These are phyloP conservation scores for Cuculus canorus DNA, from an alignment of 2,797 vertebrate species.

Conservation along the genomic window DNA sequence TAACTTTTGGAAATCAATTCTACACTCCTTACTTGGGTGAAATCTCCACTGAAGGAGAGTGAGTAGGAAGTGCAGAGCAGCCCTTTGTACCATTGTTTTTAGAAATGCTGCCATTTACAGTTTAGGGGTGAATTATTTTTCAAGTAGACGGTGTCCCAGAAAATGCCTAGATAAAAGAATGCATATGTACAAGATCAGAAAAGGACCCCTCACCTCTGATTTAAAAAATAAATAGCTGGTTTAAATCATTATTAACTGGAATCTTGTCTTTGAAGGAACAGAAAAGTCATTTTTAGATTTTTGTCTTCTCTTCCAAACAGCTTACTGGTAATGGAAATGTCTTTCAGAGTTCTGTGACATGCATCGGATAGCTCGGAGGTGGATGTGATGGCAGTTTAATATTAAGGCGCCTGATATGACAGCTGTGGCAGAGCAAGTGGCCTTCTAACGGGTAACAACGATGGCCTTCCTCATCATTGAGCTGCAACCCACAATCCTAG, in stretches of 20 bases:
- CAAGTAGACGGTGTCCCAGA: conserved; percentile 52
- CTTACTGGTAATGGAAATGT: background rate
- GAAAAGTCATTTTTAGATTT: background rate
- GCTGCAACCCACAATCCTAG: conserved; percentile 94
- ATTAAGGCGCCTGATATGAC: conserved; percentile 92
- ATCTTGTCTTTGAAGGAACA: conserved; percentile 38
- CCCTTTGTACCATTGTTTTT: conserved; percentile 7
- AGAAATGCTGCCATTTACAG: conserved; percentile 27
- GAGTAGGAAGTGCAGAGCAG: conserved; percentile 7
- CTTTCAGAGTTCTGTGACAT: conserved; percentile 93
- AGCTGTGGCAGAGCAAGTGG: conserved; percentile 93
- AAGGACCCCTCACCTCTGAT: conserved; percentile 59
- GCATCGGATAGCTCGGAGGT: conserved; percentile 86
- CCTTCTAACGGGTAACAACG: conserved; percentile 95
- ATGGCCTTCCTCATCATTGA: conserved; percentile 95
- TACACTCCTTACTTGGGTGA: background rate
- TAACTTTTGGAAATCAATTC: conserved; percentile 37
- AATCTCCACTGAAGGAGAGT: background rate
- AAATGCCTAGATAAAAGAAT: conserved; percentile 25
- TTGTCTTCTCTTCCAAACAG: background rate
- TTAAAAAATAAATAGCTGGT: conserved; percentile 69
- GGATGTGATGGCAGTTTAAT: conserved; percentile 79
- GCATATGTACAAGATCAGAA: conserved; percentile 20
- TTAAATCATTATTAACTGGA: conserved; percentile 31
- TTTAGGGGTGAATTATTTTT: conserved; percentile 37